A percentile compares a stretch with the other conserved stretches of the same genome.
Evolutionary conservation across 1,140 invertebrate genomes (phyloP).

Genomic region (Eriosoma lanigerum): DNA sequence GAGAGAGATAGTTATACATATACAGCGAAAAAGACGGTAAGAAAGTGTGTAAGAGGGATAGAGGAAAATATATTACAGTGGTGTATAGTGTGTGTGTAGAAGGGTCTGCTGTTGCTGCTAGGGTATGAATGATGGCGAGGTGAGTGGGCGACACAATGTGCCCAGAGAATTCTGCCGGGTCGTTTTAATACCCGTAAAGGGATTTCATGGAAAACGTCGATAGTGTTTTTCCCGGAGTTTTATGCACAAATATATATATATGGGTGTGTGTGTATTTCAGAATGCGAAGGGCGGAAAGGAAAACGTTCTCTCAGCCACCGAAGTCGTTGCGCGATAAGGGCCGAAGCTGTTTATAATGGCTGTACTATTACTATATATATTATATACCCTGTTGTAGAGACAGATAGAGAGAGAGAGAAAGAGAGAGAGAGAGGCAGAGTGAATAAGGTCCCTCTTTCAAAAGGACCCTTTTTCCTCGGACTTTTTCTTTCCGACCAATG

Average conservation of each 20-base stretch:
- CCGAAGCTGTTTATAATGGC: constrained; percentile 49
- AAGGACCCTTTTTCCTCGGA: constrained; percentile 46
- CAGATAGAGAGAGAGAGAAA: not conserved
- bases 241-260: constrained; percentile 12
- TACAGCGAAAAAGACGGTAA: not conserved
- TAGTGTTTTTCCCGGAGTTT: constrained; percentile 41
- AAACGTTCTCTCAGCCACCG: constrained; percentile 9
- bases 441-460: constrained; percentile 38
- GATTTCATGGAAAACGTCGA: constrained; percentile 50
- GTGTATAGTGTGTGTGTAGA: not conserved
- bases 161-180: constrained; percentile 41
- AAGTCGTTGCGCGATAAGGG: constrained; percentile 40
- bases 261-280: not conserved
- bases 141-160: constrained; percentile 36
- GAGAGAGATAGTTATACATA: not conserved
- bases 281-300: constrained; percentile 29
- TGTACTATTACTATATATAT: constrained; percentile 15
- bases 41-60: not conserved
- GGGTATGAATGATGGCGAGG: not conserved
- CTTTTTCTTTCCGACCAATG: constrained; percentile 51
- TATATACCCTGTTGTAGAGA: too few relatives aligned
- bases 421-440: not conserved
- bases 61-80: not conserved
- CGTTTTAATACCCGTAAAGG: constrained; percentile 50
- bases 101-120: not conserved